Evolutionary conservation across 2,888 invertebrate genomes (phyloP).

Genomic region (Chironomus riparius): DNA sequence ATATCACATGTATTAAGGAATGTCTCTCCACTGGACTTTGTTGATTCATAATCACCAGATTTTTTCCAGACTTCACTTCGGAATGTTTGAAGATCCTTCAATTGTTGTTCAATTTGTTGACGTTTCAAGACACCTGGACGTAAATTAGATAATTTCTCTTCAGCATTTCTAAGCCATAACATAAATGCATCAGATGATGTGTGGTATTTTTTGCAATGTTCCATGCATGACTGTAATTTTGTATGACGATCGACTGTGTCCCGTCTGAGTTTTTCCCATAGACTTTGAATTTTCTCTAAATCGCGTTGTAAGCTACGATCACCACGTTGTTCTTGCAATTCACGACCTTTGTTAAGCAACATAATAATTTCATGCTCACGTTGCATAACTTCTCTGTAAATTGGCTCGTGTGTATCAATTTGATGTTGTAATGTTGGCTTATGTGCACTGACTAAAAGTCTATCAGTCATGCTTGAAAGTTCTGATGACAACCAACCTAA

Average conservation of each 20-base stretch:
- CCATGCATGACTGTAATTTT: constrained; percentile 79
- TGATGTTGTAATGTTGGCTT: constrained; percentile 73
- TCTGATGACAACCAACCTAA: constrained; percentile 83
- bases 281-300: constrained; percentile 78
- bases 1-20: constrained; percentile 82
- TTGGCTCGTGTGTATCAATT: constrained; percentile 77
- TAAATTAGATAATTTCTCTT: constrained; percentile 70
- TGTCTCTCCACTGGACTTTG: constrained; percentile 74
- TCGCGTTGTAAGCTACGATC: constrained; percentile 61
- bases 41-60: constrained; percentile 87
- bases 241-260: constrained; percentile 81
- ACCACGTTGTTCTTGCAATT: constrained; percentile 50
- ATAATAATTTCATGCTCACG: constrained; percentile 90
- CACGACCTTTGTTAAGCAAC: constrained; percentile 82
- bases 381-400: constrained; percentile 79
- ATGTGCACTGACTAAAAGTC: constrained; percentile 80
- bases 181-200: constrained; percentile 75
- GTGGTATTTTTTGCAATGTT: constrained; percentile 85
- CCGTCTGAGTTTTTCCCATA: constrained; percentile 86
- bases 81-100: constrained; percentile 79
- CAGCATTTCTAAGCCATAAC: constrained; percentile 80
- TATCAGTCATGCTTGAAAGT: constrained; percentile 62
- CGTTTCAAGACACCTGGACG: constrained; percentile 74
- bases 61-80: constrained; percentile 89
- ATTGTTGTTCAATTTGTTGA: constrained; percentile 76